These are phyloP conservation scores for Synanthedon tipuliformis DNA, from an alignment of 2,888 invertebrate genomes.

Conservation along the genomic window DNA sequence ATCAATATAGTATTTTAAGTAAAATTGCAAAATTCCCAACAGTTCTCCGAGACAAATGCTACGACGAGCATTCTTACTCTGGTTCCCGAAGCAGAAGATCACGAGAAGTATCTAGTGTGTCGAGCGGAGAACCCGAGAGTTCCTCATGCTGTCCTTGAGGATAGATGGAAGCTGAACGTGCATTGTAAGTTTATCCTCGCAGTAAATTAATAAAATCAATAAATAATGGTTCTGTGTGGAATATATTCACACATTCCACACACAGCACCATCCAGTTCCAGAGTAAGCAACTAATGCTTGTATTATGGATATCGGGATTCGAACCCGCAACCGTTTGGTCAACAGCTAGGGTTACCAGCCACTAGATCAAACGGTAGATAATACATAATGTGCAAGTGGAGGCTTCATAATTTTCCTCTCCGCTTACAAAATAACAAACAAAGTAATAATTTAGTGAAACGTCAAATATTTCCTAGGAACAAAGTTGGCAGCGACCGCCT, in stretches of 20 bases:
- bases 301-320: too few relatives aligned
- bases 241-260: too few relatives aligned
- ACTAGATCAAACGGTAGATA: too few relatives aligned
- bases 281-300: too few relatives aligned
- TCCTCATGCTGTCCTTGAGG: slow-evolving; percentile 80
- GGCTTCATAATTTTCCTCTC: too few relatives aligned
- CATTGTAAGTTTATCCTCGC: slow-evolving; percentile 76
- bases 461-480: background rate
- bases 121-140: slow-evolving; percentile 82
- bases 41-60: slow-evolving; percentile 78
- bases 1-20: too few relatives aligned
- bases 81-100: slow-evolving; percentile 83
- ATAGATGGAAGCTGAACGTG: slow-evolving; percentile 84
- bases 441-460: background rate
- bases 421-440: background rate
- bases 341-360: too few relatives aligned
- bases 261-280: too few relatives aligned
- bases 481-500: background rate
- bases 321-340: too few relatives aligned
- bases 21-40: slow-evolving; percentile 7
- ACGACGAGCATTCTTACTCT: slow-evolving; percentile 83
- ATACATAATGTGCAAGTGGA: too few relatives aligned
- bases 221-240: too few relatives aligned
- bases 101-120: slow-evolving; percentile 81
- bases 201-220: too few relatives aligned